Evolutionary conservation across 1,140 invertebrate species (phyloP).

Genomic region (Charaxes varanes): DNA sequence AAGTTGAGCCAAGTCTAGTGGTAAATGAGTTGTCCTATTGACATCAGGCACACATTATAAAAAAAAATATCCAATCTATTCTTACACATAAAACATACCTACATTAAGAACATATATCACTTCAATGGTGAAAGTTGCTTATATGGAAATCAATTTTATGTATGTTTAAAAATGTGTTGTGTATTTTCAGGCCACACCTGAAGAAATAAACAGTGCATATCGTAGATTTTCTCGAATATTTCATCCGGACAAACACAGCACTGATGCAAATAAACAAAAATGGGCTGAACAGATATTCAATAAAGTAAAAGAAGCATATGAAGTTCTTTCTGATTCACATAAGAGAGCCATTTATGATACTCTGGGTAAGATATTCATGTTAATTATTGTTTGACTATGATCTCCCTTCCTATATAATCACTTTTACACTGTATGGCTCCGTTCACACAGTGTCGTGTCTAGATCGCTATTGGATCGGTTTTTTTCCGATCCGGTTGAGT

Average conservation of each 20-base stretch:
- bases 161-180: background rate
- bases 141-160: background rate
- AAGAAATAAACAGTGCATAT: slow-evolving; percentile 95
- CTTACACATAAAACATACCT: no score
- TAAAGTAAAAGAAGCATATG: slow-evolving; percentile 93
- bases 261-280: slow-evolving; percentile 83
- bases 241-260: slow-evolving; percentile 95
- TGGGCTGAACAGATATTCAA: slow-evolving; percentile 94
- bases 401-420: no score
- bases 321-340: slow-evolving; percentile 79
- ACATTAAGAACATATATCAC: no score
- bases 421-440: no score
- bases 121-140: background rate
- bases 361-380: slow-evolving; percentile 40
- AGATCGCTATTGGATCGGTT: no score
- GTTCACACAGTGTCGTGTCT: no score
- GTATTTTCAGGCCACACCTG: slow-evolving; percentile 82
- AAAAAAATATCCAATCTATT: no score
- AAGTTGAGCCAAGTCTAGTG: no score
- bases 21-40: no score
- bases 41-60: no score
- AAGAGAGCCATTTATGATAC: slow-evolving; percentile 75
- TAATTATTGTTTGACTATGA: no score
- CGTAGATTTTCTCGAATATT: slow-evolving; percentile 91
- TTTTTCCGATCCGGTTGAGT: no score